These are phyloP conservation scores for Meloe dianella DNA, from an alignment of 2,888 invertebrate species.

Conservation along the genomic window DNA sequence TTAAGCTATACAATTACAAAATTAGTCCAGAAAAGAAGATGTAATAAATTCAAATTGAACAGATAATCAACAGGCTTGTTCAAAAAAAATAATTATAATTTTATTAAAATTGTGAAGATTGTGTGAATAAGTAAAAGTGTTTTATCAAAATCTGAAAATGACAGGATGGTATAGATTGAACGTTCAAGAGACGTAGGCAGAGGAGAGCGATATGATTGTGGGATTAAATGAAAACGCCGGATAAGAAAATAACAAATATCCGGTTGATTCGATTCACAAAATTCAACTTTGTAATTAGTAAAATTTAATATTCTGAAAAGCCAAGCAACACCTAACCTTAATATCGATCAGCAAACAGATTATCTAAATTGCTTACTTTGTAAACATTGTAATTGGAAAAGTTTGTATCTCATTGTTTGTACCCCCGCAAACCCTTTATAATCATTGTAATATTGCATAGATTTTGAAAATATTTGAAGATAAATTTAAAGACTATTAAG, in stretches of 20 bases:
- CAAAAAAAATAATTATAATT: background rate
- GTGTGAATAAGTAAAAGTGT: constrained; percentile 19
- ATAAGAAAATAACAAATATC: constrained; percentile 46
- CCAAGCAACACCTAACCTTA: constrained; percentile 49
- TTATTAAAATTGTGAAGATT: background rate
- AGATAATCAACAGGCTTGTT: constrained; percentile 32
- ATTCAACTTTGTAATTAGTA: constrained; percentile 48
- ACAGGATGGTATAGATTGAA: constrained; percentile 9
- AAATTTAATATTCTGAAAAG: constrained; percentile 51
- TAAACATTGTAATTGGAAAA: constrained; percentile 57
- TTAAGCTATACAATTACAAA: constrained; percentile 19
- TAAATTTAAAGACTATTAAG: background rate
- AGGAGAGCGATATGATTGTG: background rate
- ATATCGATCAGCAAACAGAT: constrained; percentile 55
- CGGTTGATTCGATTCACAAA: constrained; percentile 44
- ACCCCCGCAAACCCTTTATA: constrained; percentile 40
- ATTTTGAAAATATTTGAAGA: constrained; percentile 23
- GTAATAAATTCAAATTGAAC: constrained; percentile 15
- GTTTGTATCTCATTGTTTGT: constrained; percentile 42
- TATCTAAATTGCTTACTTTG: constrained; percentile 57
- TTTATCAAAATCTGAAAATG: constrained; percentile 12
- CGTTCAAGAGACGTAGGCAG: constrained; percentile 20
- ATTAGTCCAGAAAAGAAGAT: background rate
- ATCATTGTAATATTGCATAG: constrained; percentile 30
- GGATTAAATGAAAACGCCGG: background rate